Base-by-base conservation (phyloP, 2,797 vertebrate species). In the Pipistrellus nathusii region DNA sequence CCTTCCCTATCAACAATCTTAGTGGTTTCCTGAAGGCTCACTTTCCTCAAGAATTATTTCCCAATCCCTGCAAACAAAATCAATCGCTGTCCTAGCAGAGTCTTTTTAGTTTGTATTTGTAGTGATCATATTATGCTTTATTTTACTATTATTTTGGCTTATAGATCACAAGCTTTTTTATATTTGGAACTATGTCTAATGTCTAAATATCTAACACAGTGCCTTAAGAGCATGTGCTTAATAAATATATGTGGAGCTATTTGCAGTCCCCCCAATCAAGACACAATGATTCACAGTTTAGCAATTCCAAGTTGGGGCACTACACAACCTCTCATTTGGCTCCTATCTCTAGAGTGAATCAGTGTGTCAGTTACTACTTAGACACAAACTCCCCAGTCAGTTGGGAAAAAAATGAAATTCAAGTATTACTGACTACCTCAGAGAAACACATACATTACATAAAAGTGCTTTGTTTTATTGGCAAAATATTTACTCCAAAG, bases 401-500 rank as follows among this genome's bases (percentile, higher is more conserved):
- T 44, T 88, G 10, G 90, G 44, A 44, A 11, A 90, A 13, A 46
- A 76, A 64, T 69, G 27, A 2, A 12, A 66, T 71, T 75, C 35
- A 75, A 86, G 8, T 85, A 66, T 64, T 89, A 21, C 11, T 71
- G 66, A 75, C 53, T 68, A 81, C 27, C 20, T 81, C 35, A 69
- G 46, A 96, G 23, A 27, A 68, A 32, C 2, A 51, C 20, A 53
- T 46, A 21, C 14, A 90, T 64, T 77, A 25, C 12, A 87, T 21
- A 48, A 62, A 88, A 76, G 5, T 35, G 41, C 10, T 86, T 88
- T 90, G 18, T 85, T 85, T 81, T 84, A 51, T 77, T 32, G 13
- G 13, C n/a, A 72, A 93, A 90, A 38, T 85, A 82, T 73, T 92
- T 93, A 72, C 10, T 4, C 41, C 17, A 69, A 88, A 53, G 51